Conservation (phyloP, 1,140 invertebrate genomes). For the Nasonia longicornis region DNA sequence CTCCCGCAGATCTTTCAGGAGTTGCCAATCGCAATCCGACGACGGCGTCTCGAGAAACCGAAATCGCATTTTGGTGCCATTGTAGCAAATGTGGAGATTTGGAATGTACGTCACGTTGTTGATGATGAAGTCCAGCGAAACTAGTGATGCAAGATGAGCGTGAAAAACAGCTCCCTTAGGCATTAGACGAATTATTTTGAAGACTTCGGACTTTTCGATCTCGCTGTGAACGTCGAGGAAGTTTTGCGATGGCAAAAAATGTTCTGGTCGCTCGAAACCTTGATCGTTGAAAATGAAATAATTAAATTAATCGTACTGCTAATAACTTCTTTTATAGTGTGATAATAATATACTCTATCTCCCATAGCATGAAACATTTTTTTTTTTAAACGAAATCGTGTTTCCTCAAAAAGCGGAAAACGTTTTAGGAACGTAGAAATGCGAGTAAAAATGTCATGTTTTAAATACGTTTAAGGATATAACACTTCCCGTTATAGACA, state of each 20-base stretch:
- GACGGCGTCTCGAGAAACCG: constrained; percentile 58
- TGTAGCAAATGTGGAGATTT: constrained; percentile 75
- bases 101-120: constrained; percentile 74
- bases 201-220: constrained; percentile 76
- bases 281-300: too few species aligned
- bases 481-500: too few species aligned
- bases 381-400: too few species aligned
- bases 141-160: constrained; percentile 75
- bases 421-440: too few species aligned
- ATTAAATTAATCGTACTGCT: too few species aligned
- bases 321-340: too few species aligned
- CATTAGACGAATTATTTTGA: constrained; percentile 75
- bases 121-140: constrained; percentile 75
- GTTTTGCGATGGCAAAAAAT: constrained; percentile 74
- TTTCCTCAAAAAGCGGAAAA: too few species aligned
- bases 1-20: constrained; percentile 70
- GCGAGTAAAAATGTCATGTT: too few species aligned
- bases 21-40: constrained; percentile 70
- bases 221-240: constrained; percentile 74
- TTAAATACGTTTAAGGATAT: too few species aligned
- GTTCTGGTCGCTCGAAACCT: constrained; percentile 70
- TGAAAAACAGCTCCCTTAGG: constrained; percentile 80
- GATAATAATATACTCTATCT: too few species aligned
- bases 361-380: too few species aligned
- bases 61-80: constrained; percentile 51